Conservation (phyloP, 2,113 vertebrate genomes). For the Oryzias celebensis region DNA sequence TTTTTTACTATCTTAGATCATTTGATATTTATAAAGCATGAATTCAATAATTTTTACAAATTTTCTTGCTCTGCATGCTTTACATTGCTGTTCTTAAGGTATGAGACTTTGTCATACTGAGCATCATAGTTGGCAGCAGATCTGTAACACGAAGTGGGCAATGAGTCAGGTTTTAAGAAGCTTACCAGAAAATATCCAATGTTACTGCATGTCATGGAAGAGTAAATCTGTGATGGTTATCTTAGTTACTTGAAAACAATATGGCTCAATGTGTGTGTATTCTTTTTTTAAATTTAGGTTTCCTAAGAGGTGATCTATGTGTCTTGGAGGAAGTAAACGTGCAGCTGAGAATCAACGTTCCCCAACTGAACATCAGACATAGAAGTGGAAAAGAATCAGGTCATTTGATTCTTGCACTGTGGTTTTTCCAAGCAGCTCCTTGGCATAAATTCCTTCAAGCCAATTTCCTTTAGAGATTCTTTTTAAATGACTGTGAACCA, state of each 20-base stretch:
- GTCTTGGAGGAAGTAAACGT: conserved; percentile 9
- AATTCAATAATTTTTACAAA: too few relatives aligned
- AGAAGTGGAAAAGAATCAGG: conserved; percentile 7
- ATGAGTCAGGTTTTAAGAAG: not conserved
- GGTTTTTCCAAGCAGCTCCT: conserved; percentile 1
- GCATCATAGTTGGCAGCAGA: not conserved
- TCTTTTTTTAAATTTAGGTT: conserved; percentile 36
- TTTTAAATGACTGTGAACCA: conserved; percentile 1
- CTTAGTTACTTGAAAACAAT: too few relatives aligned
- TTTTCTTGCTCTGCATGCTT: too few relatives aligned
- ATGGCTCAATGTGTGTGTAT: not conserved
- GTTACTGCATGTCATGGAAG: too few relatives aligned
- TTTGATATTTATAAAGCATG: too few relatives aligned
- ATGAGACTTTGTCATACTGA: too few relatives aligned
- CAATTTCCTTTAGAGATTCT: not conserved
- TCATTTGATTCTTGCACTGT: not conserved
- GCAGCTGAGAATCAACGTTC: not conserved
- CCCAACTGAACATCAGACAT: conserved; percentile 18
- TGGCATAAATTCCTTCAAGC: conserved; percentile 22
- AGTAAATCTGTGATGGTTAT: too few relatives aligned
- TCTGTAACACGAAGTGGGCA: not conserved
- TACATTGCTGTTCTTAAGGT: too few relatives aligned
- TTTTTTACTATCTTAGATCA: too few relatives aligned
- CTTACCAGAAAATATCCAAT: too few relatives aligned
- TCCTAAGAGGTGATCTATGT: conserved; percentile 11